Evolutionary conservation across 2,113 vertebrate genomes (phyloP).

Genomic region (Rhinolophus ferrumequinum): DNA sequence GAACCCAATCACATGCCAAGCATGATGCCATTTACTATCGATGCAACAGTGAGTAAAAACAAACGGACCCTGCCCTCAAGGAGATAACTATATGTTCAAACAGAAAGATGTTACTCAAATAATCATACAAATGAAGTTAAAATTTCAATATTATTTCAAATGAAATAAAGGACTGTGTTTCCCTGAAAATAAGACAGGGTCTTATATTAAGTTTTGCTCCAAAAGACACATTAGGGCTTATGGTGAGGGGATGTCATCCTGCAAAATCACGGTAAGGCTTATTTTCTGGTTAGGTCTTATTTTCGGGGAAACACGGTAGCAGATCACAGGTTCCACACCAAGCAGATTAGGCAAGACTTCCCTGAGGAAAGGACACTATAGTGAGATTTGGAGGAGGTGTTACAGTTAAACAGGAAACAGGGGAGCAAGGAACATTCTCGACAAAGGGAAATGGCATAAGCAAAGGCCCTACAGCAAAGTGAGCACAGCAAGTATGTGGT

Average conservation of each 20-base stretch:
- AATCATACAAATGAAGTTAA: background rate
- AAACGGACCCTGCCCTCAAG: background rate
- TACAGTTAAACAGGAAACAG: background rate
- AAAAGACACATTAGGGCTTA: too few species aligned
- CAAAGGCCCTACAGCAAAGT: background rate
- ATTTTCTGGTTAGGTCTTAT: too few species aligned
- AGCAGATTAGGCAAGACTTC: background rate
- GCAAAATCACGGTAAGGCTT: too few species aligned
- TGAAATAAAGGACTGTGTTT: background rate
- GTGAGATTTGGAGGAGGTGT: background rate
- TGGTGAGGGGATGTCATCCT: too few species aligned
- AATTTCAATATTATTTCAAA: background rate
- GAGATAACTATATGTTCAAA: background rate
- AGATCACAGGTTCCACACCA: background rate
- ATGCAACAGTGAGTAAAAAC: background rate
- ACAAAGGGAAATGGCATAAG: background rate
- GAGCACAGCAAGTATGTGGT: background rate
- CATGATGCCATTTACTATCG: background rate
- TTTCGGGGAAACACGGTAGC: background rate
- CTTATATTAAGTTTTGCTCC: too few species aligned
- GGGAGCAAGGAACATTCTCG: background rate
- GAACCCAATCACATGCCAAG: background rate
- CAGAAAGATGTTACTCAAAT: background rate
- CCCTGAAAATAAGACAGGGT: too few species aligned
- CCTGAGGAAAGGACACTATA: background rate